Base-by-base conservation (phyloP, 2,113 vertebrate genomes). In the Microtus pennsylvanicus region DNA sequence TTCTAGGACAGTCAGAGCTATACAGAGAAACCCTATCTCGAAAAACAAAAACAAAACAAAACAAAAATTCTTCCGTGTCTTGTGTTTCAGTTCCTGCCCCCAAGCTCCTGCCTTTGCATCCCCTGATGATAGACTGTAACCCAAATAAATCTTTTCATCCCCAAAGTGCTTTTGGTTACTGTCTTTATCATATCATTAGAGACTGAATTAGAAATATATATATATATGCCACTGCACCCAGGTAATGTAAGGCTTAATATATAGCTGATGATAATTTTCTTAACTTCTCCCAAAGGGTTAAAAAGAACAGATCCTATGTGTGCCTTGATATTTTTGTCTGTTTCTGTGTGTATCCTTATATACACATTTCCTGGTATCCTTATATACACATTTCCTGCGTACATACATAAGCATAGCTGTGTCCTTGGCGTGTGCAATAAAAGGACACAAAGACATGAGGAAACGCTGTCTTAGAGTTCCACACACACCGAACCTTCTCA, bases 231-330 rank as follows among this genome's bases (percentile, higher is more conserved):
- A 45, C 58, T 58, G 55, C 55, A 58, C 17, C 19, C 55, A 58
- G 55, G 16, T 58, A 42, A 76, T 42, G 17, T 45, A 81, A 96
- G 72, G 22, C 6, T 92, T 94, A 80, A n/a, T 72, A 85, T 70
- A 38, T 61, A 74, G 63, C 30, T 93, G 80, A 95, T 30, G 87
- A 94, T 58, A 88, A 85, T 91, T 96, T 89, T 94, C 92, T 85
- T 92, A 3, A 90, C 14, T n/a, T 93, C 92, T 87, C 88, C 33
- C 81, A 93, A 87, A 81, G 13, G 11, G 17, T 83, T 91, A 91
- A 96, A n/a, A 33, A 80, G 72, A 82, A 93, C 90, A 78, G 45
- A 58, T 75, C 33, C 10, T 91, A 21, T 17, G 16, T 82, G n/a
- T 69, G 19, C 33, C 67, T 87, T 47, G 67, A 91, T 61, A 70